A percentile compares a stretch with the other conserved stretches of the same genome.
These are phyloP conservation scores for Helicolenus hilgendorfi DNA, from an alignment of 2,797 vertebrate genomes.

Conservation along the genomic window DNA sequence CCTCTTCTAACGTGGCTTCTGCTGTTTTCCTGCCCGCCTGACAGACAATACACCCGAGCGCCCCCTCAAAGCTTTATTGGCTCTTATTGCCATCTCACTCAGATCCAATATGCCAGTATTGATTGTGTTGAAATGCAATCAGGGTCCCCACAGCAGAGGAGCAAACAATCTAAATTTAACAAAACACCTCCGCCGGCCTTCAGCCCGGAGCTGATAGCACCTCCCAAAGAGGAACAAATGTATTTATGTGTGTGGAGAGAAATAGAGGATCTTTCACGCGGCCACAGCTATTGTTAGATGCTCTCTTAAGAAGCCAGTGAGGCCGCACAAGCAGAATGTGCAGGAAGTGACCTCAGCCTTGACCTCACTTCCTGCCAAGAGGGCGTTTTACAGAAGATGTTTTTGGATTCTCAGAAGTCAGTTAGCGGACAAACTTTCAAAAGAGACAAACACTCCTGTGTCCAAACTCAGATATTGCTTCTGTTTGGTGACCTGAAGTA, in stretches of 20 bases:
- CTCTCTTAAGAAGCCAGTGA: constrained; percentile 4
- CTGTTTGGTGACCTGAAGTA: neutral
- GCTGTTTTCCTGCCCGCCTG: constrained; percentile 55
- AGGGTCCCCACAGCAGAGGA: constrained; percentile 72
- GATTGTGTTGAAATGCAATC: constrained; percentile 89
- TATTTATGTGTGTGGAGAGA: constrained; percentile 56
- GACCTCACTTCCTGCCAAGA: constrained; percentile 68
- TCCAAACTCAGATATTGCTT: neutral
- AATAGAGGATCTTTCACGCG: constrained; percentile 9
- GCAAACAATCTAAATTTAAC: constrained; percentile 87
- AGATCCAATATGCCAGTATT: constrained; percentile 86
- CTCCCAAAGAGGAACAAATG: constrained; percentile 69
- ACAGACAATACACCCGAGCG: constrained; percentile 56
- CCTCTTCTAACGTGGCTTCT: constrained; percentile 43
- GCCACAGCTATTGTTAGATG: constrained; percentile 64
- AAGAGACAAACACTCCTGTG: neutral
- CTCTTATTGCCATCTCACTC: constrained; percentile 86
- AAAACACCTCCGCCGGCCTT: constrained; percentile 80
- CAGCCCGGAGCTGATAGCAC: constrained; percentile 46
- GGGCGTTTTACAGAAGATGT: constrained; percentile 10
- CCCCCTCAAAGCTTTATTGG: constrained; percentile 81
- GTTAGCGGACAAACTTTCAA: neutral
- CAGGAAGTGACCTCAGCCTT: constrained; percentile 76
- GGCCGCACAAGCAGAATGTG: constrained; percentile 39
- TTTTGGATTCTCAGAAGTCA: constrained; percentile 1